Conservation (phyloP, 2,113 vertebrate species). For the Rhinolophus ferrumequinum region DNA sequence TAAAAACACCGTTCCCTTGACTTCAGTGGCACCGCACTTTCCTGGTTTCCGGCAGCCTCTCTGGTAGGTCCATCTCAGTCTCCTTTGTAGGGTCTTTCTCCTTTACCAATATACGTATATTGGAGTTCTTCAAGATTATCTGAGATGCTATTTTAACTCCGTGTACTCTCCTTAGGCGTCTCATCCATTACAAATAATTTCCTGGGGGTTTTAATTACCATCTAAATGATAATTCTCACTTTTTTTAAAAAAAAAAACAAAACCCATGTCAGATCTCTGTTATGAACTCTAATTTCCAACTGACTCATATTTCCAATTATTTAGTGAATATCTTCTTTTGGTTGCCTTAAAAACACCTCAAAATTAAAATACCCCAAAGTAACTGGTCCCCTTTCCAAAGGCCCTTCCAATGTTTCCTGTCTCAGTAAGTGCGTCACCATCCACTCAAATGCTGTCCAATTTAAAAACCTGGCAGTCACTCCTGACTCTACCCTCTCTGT, state of each 20-base stretch:
- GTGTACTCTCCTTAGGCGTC: neutral
- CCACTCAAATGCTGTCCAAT: neutral
- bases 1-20: neutral
- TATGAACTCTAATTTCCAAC: neutral
- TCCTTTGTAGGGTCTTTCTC: neutral
- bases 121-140: neutral
- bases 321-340: neutral
- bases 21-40: neutral
- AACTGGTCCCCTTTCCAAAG: neutral
- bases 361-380: neutral
- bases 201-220: neutral
- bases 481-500: neutral
- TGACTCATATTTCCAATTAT: slow-evolving; percentile 13
- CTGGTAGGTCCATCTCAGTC: neutral
- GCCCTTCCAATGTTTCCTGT: neutral
- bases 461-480: neutral
- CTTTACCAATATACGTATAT: neutral
- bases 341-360: slow-evolving; percentile 9
- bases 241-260: neutral
- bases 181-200: neutral
- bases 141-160: neutral
- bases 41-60: neutral
- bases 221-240: neutral
- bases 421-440: neutral
- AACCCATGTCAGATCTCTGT: neutral